A percentile compares a stretch with the other conserved stretches of the same genome.
phyloP scores from a whole-genome alignment of 1,140 invertebrate genomes.

The Cherax quadricarinatus region DNA sequence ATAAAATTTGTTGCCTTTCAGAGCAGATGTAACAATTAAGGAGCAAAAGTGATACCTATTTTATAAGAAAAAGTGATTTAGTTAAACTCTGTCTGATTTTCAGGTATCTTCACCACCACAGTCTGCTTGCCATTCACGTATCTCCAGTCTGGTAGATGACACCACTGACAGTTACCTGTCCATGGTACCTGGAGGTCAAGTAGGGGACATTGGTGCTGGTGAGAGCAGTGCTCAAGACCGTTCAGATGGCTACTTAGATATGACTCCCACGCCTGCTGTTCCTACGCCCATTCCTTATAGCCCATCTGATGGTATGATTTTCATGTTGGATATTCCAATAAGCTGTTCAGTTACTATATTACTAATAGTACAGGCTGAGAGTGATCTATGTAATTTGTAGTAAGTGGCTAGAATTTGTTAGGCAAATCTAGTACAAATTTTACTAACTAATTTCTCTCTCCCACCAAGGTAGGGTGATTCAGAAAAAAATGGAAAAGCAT shows the following conservation, averaged over 20 bases:
- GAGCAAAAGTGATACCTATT: no score
- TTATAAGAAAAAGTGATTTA: no score
- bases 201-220: not conserved
- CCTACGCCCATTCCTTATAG: constrained; percentile 60
- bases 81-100: not conserved
- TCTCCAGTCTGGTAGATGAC: constrained; percentile 63
- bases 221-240: not conserved
- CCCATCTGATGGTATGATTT: constrained; percentile 56
- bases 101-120: constrained; percentile 60
- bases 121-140: constrained; percentile 57
- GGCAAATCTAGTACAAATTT: no score
- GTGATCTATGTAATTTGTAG: no score
- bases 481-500: no score
- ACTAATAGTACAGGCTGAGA: no score
- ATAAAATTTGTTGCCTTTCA: no score
- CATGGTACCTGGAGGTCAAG: constrained; percentile 41
- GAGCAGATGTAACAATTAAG: no score
- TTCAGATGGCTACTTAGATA: constrained; percentile 41
- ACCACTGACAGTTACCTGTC: constrained; percentile 43
- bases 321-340: not conserved
- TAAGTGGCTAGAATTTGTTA: no score
- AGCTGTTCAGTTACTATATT: no score
- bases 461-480: no score
- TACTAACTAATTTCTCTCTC: no score
- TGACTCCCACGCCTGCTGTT: constrained; percentile 57